Evolutionary conservation across 2,888 invertebrate species (phyloP).

Genomic region (Acleris literana): DNA sequence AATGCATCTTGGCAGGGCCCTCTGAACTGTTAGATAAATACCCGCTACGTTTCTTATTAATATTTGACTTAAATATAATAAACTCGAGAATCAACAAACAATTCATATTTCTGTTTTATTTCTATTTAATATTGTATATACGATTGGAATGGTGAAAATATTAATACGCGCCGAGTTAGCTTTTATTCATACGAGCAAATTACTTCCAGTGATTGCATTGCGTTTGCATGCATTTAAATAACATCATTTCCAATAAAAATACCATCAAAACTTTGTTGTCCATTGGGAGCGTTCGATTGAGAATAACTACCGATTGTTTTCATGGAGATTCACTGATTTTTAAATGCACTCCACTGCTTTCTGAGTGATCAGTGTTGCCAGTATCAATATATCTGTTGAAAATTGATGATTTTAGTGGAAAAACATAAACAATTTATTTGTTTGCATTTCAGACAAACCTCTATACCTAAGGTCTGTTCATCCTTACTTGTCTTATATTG

Average conservation of each 20-base stretch:
- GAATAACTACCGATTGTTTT: constrained; percentile 11
- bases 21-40: no score
- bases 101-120: not conserved
- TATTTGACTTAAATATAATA: no score
- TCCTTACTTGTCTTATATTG: no score
- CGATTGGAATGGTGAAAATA: constrained; percentile 3
- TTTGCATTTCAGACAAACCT: no score
- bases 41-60: no score
- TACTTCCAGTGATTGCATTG: constrained; percentile 31
- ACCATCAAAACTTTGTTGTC: constrained; percentile 9
- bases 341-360: constrained; percentile 4
- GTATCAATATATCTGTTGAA: no score
- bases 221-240: constrained; percentile 31
- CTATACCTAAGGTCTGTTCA: no score
- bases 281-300: constrained; percentile 2
- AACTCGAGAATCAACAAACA: no score
- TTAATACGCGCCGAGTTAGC: constrained; percentile 1
- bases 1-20: no score
- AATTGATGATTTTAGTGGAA: no score
- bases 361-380: not conserved
- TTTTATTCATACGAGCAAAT: constrained; percentile 28
- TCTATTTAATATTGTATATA: not conserved
- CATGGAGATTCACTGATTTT: constrained; percentile 13
- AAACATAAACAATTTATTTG: no score
- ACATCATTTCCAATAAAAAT: constrained; percentile 27